Conservation (phyloP, 2,888 invertebrate genomes). For the Brachyptera risi region DNA sequence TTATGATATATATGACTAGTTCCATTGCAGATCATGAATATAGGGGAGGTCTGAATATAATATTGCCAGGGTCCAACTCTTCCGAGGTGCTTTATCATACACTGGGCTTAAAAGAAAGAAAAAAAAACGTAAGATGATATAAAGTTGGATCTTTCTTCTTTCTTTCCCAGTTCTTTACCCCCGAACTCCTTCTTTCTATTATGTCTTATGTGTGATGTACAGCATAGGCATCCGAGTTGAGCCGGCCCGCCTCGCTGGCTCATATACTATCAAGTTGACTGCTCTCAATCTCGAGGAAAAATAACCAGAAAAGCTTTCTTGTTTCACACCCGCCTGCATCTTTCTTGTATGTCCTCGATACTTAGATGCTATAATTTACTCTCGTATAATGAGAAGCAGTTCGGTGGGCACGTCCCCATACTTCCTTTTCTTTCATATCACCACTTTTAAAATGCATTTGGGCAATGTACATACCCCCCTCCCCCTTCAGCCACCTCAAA, state of each 20-base stretch:
- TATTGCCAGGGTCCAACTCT: conserved; percentile 13
- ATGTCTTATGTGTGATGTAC: neutral
- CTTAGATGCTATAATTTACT: conserved; percentile 26
- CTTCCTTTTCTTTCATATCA: conserved; percentile 18
- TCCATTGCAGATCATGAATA: conserved; percentile 12
- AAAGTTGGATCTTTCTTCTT: conserved; percentile 18
- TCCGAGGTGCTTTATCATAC: conserved; percentile 13
- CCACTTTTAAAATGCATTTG: conserved; percentile 27
- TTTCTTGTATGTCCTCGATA: neutral
- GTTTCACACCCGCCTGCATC: conserved; percentile 26
- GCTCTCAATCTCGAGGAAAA: conserved; percentile 26
- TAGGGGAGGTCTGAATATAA: neutral
- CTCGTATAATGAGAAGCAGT: conserved; percentile 27
- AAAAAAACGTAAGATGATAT: conserved; percentile 11
- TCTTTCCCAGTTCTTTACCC: neutral
- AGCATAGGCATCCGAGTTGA: neutral
- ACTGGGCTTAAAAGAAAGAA: conserved; percentile 18
- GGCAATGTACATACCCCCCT: conserved; percentile 7
- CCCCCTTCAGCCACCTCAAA: neutral
- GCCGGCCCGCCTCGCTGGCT: neutral
- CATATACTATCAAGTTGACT: conserved; percentile 7
- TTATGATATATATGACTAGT: conserved; percentile 6
- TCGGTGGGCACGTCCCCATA: neutral
- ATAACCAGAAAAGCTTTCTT: conserved; percentile 27
- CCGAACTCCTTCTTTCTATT: neutral